phyloP scores from a whole-genome alignment of 2,888 invertebrate genomes.

The Spodoptera picta region DNA sequence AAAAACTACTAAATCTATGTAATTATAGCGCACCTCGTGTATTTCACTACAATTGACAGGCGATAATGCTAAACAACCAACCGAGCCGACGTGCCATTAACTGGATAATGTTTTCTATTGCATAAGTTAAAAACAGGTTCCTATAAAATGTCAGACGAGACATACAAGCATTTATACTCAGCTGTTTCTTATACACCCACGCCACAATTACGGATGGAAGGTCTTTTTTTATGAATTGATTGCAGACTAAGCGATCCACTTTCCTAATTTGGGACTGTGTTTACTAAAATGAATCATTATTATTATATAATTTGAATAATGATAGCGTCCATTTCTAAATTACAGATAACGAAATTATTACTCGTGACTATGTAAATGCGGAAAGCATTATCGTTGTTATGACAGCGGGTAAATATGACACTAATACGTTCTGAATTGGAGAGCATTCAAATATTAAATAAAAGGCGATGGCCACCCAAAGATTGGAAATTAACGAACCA shows the following conservation, averaged over 20 bases:
- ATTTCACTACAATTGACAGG: conserved; percentile 73
- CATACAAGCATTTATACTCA: conserved; percentile 73
- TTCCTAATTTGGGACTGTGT: conserved; percentile 68
- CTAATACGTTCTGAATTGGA: conserved; percentile 5
- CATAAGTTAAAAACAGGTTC: conserved; percentile 83
- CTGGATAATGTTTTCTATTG: conserved; percentile 79
- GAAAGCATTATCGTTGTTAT: conserved; percentile 9
- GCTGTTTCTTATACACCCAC: conserved; percentile 76
- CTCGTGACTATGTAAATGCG: conserved; percentile 7
- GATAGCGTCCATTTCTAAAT: conserved; percentile 6
- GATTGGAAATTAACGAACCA: conserved; percentile 38
- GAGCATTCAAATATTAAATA: neutral
- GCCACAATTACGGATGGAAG: conserved; percentile 69
- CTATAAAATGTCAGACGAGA: conserved; percentile 78
- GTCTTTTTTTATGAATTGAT: conserved; percentile 72
- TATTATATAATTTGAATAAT: conserved; percentile 61
- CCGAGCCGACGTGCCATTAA: conserved; percentile 71
- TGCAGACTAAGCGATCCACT: conserved; percentile 63
- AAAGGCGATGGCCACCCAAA: conserved; percentile 26
- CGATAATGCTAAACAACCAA: conserved; percentile 76
- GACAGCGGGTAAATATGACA: conserved; percentile 10
- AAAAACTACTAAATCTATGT: conserved; percentile 54
- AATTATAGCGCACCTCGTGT: conserved; percentile 51
- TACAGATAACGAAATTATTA: conserved; percentile 1
- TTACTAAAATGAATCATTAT: conserved; percentile 56